A percentile compares a stretch with the other conserved stretches of the same genome.
Evolutionary conservation across 2,888 invertebrate species (phyloP).

Genomic region (Drosophila subquinaria): DNA sequence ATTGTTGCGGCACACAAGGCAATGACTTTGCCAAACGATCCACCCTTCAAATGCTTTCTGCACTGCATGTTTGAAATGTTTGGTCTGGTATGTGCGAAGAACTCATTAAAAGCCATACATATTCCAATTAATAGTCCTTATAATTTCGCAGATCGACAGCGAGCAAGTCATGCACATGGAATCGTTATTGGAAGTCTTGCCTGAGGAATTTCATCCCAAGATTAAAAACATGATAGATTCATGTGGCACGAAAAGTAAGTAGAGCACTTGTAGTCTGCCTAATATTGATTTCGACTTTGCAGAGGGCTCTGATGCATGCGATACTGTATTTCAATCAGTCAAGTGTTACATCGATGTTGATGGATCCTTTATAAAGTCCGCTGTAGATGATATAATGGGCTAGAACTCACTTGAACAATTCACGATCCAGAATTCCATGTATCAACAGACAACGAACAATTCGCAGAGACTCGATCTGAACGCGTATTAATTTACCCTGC

Average conservation of each 20-base stretch:
- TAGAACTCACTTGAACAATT: conserved; percentile 81
- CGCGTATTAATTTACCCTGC: conserved; percentile 82
- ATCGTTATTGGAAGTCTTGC: conserved; percentile 76
- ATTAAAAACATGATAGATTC: conserved; percentile 60
- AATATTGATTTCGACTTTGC: conserved; percentile 3
- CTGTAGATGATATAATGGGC: conserved; percentile 41
- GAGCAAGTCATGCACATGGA: conserved; percentile 80
- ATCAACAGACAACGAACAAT: conserved; percentile 81
- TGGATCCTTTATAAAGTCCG: conserved; percentile 54
- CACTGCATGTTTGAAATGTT: conserved; percentile 83
- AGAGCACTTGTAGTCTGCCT: background rate
- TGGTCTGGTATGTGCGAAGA: conserved; percentile 74
- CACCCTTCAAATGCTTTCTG: conserved; percentile 80
- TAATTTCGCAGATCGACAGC: conserved; percentile 73
- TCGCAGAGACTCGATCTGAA: conserved; percentile 88
- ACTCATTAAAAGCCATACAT: background rate
- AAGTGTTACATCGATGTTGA: conserved; percentile 82
- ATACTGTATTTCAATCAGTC: conserved; percentile 80
- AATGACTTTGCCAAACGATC: conserved; percentile 70
- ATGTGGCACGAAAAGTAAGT: conserved; percentile 82
- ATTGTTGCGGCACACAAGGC: conserved; percentile 50
- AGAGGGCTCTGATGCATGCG: conserved; percentile 84
- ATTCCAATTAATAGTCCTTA: background rate
- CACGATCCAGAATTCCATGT: conserved; percentile 75
- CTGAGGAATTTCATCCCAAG: conserved; percentile 71